Evolutionary conservation across 2,113 vertebrate species (phyloP).

Genomic region (Anolis sagrei): DNA sequence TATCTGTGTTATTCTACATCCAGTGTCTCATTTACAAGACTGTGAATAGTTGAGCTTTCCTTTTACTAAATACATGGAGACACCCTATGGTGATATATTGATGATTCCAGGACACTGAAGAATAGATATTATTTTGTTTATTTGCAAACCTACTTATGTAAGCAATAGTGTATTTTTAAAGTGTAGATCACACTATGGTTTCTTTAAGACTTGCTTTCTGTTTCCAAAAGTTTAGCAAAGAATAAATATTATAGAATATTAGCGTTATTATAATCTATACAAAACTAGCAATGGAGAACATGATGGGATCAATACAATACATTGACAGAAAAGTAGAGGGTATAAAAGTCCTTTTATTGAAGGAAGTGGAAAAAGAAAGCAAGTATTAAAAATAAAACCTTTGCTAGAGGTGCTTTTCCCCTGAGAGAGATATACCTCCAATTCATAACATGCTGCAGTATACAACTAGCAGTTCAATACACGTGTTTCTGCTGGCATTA

Average conservation of each 20-base stretch:
- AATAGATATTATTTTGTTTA: neutral
- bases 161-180: constrained; percentile 39
- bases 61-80: constrained; percentile 56
- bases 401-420: neutral
- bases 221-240: neutral
- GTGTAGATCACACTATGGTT: neutral
- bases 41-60: constrained; percentile 55
- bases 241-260: neutral
- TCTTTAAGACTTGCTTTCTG: neutral
- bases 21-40: neutral
- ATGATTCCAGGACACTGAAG: neutral
- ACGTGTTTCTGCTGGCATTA: neutral
- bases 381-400: too few relatives aligned
- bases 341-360: neutral
- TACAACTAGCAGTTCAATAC: neutral
- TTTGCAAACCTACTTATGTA: neutral
- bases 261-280: too few relatives aligned
- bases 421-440: neutral
- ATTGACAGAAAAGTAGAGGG: too few relatives aligned
- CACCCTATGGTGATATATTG: neutral
- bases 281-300: too few relatives aligned
- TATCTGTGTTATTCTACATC: constrained; percentile 12
- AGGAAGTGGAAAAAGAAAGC: neutral
- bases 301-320: too few relatives aligned
- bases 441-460: neutral